Evolutionary conservation across 2,113 vertebrate genomes (phyloP), one percentile per base, ranked within the genome.

Genomic region (Mungos mungo): DNA sequence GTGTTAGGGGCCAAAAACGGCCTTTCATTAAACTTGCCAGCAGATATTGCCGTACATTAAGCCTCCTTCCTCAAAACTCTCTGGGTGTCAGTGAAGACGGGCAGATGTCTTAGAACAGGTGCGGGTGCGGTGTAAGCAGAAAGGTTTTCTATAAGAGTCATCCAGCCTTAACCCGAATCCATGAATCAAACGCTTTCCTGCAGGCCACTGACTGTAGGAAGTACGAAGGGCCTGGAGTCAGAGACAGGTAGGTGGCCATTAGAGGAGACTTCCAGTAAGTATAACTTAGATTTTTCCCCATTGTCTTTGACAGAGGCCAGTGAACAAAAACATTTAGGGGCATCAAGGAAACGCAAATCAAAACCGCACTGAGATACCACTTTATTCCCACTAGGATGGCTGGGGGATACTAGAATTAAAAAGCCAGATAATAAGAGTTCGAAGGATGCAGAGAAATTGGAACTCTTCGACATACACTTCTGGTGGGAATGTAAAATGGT

Each of bases 101-200:
- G n/a, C 33, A 84, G n/a, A 90, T 84, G 7, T 79, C 88, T 90
- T 81, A 81, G 69, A 27, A 54, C n/a, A 72, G 60, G 65, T 63
- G 52, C 50, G 89, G 60, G 65, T 63, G 52, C 50, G 89, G 16
- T 54, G 19, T 72, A 89, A 86, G 21, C 41, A 92, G 47, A 92
- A 96, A 95, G 16, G 35, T 92, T 90, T 95, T 91, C 89, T 77
- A 80, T 63, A 87, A 93, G 82, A 91, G 82, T 91, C 47, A 47
- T 57, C 72, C 41, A 97, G 72, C 23, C 29, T 95, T 89, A 68
- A 27, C 19, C 60, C 35, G 92, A 96, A 35, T 63, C 21, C 25
- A 23, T 54, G 50, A 90, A 14, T 92, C 66, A 52, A 93, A 60
- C 41, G 38, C 33, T 92, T 11, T 45, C n/a, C 15, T 71, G 16